Percentiles rank a stretch among this genome's conserved stretches.
These are phyloP conservation scores for Colinus virginianus DNA, from an alignment of 2,113 vertebrate species.

Conservation along the genomic window DNA sequence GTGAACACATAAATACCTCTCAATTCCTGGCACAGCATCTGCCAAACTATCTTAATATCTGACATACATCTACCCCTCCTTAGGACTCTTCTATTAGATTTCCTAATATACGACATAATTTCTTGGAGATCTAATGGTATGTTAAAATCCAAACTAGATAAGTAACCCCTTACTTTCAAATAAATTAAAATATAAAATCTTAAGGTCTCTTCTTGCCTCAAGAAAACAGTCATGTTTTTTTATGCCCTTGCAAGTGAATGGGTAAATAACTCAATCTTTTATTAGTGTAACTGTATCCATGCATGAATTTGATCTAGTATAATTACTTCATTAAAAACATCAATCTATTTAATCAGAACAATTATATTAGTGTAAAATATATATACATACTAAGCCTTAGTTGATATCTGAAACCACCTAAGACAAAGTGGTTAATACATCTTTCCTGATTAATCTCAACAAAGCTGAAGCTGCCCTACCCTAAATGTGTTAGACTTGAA, in stretches of 20 bases:
- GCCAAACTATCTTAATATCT: not conserved
- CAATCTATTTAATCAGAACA: not conserved
- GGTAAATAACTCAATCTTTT: constrained; percentile 5
- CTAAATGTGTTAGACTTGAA: not conserved
- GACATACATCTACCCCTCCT: not conserved
- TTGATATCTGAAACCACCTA: not conserved
- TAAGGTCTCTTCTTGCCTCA: not conserved
- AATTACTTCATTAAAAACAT: constrained; percentile 33
- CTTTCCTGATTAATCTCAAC: not conserved
- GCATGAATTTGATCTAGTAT: not conserved
- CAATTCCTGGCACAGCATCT: constrained; percentile 2
- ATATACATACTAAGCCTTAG: not conserved
- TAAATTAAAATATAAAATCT: constrained; percentile 11
- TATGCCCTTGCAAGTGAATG: not conserved
- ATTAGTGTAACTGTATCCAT: not conserved
- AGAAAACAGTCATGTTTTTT: not conserved
- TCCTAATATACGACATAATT: not conserved
- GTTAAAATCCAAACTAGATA: constrained; percentile 23
- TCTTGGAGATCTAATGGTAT: constrained; percentile 1
- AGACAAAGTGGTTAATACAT: not conserved
- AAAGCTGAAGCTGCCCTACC: not conserved
- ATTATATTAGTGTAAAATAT: constrained; percentile 15
- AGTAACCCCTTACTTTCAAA: constrained; percentile 3
- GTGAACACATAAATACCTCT: constrained; percentile 31
- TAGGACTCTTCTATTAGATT: not conserved